Evolutionary conservation across 2,797 vertebrate species (phyloP), one percentile per base, ranked within the genome.

Genomic region (Carcharodon carcharias): DNA sequence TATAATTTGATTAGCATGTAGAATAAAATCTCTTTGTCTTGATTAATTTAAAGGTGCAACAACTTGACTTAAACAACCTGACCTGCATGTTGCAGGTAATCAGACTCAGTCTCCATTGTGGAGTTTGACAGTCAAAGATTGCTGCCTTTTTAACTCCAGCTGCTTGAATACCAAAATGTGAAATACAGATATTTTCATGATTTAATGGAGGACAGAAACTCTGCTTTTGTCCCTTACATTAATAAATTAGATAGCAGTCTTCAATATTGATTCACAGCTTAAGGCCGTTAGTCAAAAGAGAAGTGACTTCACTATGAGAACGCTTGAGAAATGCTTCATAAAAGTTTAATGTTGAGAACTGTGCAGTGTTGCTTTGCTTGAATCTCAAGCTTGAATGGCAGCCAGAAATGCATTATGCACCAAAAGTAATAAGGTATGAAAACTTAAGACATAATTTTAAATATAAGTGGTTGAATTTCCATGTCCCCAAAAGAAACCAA

Each of bases 241-340:
- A 65, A 93, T 92, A 92, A 92, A 92, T 92, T 65, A 56, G 91
- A 67, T 93, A 26, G 61, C 91, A 67, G 40, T 93, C 63, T 67
- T 40, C 91, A 65, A 35, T 26, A 67, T 26, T 93, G 91, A 45
- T 65, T 21, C n/a, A 65, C 40, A 65, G 8, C 91, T 63, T 93
- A n/a, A n/a, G 40, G 91, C 91, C n/a, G 67, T 93, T 45, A 65
- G 21, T 67, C n/a, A 23, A 93, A 61, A 93, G 89, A 93, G 63
- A 67, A 67, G n/a, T 28, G 91, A 67, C 63, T 67, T 67, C n/a
- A 93, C n/a, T 93, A 4, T 21, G 61, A 93, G 45, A 45, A 35
- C 87, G 58, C 54, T 58, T 4, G 88, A 58, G 18, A 93, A 45
- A 40, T 45, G 91, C 61, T 45, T 67, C 91, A 67, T 67, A 45